A percentile compares a stretch with the other conserved stretches of the same genome.
Conservation (phyloP, 2,797 vertebrate genomes). For the Gallinago nigripennis region DNA sequence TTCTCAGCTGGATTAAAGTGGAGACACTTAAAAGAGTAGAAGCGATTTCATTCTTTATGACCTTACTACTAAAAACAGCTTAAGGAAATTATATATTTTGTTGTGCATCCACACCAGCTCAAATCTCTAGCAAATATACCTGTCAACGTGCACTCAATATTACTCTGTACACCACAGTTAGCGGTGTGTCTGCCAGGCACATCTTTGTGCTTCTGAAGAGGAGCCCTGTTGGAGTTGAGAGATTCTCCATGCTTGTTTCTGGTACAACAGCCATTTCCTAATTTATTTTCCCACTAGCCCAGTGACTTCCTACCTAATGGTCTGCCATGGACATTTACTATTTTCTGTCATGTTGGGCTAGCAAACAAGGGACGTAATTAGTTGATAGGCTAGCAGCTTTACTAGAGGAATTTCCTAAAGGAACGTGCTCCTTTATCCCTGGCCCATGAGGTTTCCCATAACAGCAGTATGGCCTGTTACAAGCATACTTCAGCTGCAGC, state of each 20-base stretch:
- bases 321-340: not conserved
- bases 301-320: not conserved
- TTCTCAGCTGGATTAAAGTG: not conserved
- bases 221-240: not conserved
- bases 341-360: not conserved
- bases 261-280: not conserved
- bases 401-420: not conserved
- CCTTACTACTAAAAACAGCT: not conserved
- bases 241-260: not conserved
- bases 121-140: not conserved
- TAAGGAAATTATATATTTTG: not conserved
- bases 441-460: not conserved
- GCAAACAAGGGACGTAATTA: not conserved
- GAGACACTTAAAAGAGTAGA: not conserved
- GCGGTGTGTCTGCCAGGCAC: not conserved
- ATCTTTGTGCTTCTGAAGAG: no score
- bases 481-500: not conserved
- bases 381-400: not conserved
- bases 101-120: not conserved
- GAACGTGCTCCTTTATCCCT: not conserved
- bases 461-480: not conserved
- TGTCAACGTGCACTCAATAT: fast-evolving
- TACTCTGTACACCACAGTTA: not conserved
- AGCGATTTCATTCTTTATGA: not conserved
- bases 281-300: not conserved